phyloP scores from a whole-genome alignment of 2,797 vertebrate genomes.

The Rhinatrema bivittatum region DNA sequence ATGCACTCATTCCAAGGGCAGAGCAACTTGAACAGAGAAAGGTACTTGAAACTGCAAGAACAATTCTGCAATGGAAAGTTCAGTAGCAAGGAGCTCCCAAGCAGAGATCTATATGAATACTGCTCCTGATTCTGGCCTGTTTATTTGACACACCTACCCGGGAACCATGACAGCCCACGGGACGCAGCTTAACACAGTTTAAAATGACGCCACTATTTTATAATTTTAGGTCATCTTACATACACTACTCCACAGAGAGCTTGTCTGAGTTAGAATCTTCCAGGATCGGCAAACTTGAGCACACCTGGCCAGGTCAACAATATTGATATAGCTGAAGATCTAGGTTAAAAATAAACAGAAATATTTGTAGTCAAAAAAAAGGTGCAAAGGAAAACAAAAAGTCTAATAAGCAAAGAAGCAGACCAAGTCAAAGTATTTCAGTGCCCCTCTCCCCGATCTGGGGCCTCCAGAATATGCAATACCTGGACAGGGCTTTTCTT shows the following conservation, averaged over 20 bases:
- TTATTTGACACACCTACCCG: neutral
- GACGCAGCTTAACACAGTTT: no score
- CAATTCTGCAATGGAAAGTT: no score
- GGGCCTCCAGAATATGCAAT: no score
- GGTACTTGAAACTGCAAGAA: no score
- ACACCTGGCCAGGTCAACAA: slow-evolving; percentile 41
- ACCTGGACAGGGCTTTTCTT: no score
- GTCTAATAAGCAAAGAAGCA: neutral
- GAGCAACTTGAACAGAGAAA: no score
- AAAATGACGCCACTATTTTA: neutral
- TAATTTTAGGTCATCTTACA: slow-evolving; percentile 16
- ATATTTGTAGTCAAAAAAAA: neutral
- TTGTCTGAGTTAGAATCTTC: slow-evolving; percentile 40
- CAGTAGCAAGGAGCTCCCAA: no score
- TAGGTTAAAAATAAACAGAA: slow-evolving; percentile 24
- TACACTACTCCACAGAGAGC: slow-evolving; percentile 46
- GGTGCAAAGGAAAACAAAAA: neutral
- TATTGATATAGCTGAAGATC: slow-evolving; percentile 43
- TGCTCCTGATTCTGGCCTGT: no score
- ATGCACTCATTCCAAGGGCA: no score
- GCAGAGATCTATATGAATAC: no score
- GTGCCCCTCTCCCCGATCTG: neutral
- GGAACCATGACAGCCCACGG: neutral
- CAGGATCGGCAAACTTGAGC: slow-evolving; percentile 45
- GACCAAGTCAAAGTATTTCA: neutral